A percentile compares a stretch with the other conserved stretches of the same genome.
These are phyloP conservation scores for Thyatira batis DNA, from an alignment of 2,888 invertebrate genomes.

Conservation along the genomic window DNA sequence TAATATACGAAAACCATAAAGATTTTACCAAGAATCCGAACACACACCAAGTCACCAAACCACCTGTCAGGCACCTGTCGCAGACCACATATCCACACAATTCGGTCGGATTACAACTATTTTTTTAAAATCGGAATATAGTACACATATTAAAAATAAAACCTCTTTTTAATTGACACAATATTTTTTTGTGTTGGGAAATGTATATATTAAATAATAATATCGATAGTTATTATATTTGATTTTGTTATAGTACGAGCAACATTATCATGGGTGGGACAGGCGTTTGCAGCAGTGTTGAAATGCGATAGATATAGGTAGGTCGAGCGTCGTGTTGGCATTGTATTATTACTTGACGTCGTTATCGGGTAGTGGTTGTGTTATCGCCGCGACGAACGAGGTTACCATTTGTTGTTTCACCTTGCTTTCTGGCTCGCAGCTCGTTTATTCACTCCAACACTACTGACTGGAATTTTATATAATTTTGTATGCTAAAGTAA, in stretches of 20 bases:
- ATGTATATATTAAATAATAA: neutral
- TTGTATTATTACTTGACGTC: slow-evolving; percentile 67
- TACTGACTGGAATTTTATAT: slow-evolving; percentile 5
- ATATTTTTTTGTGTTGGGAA: slow-evolving; percentile 5
- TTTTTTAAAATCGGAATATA: slow-evolving; percentile 16
- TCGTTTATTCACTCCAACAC: slow-evolving; percentile 31
- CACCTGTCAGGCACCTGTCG: slow-evolving; percentile 8
- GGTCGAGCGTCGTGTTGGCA: slow-evolving; percentile 79
- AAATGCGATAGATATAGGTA: slow-evolving; percentile 76
- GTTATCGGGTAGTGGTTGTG: slow-evolving; percentile 59
- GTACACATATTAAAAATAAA: neutral
- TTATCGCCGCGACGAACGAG: slow-evolving; percentile 59
- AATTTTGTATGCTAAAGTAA: neutral
- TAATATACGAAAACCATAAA: too few relatives aligned
- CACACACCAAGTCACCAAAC: slow-evolving; percentile 10
- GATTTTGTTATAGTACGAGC: slow-evolving; percentile 31
- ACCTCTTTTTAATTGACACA: slow-evolving; percentile 9
- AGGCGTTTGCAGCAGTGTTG: slow-evolving; percentile 62
- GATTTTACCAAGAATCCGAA: slow-evolving; percentile 19
- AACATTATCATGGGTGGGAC: slow-evolving; percentile 72
- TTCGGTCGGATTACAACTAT: slow-evolving; percentile 37
- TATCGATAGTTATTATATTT: neutral
- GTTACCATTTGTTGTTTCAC: slow-evolving; percentile 69
- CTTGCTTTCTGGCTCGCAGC: slow-evolving; percentile 57
- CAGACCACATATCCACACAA: slow-evolving; percentile 17